Evolutionary conservation across 2,113 vertebrate species (phyloP).

Genomic region (Gila orcuttii): DNA sequence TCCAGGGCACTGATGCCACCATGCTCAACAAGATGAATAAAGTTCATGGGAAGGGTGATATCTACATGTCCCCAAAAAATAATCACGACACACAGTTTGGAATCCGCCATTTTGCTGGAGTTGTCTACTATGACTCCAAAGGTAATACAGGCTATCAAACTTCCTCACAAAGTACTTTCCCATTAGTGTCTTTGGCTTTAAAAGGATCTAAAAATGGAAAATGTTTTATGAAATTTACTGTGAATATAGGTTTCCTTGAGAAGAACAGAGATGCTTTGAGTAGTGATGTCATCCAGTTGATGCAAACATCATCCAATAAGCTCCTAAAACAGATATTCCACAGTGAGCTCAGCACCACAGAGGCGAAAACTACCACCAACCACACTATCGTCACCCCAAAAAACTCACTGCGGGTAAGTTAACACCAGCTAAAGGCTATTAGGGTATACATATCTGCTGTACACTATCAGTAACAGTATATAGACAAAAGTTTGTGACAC

Average conservation of each 20-base stretch:
- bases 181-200: not conserved
- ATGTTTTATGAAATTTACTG: not conserved
- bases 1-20: slow-evolving; percentile 89
- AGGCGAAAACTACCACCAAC: slow-evolving; percentile 62
- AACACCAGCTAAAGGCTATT: not conserved
- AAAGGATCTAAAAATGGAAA: not conserved
- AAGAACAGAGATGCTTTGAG: slow-evolving; percentile 93
- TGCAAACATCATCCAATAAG: slow-evolving; percentile 86
- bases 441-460: not conserved
- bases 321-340: slow-evolving; percentile 87
- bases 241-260: slow-evolving; percentile 87
- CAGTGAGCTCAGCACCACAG: slow-evolving; percentile 63
- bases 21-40: slow-evolving; percentile 88
- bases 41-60: slow-evolving; percentile 78
- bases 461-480: not conserved
- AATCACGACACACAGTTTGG: slow-evolving; percentile 87
- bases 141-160: slow-evolving; percentile 72
- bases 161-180: not conserved
- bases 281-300: slow-evolving; percentile 81
- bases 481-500: no score
- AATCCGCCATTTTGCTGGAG: slow-evolving; percentile 90
- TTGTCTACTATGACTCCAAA: slow-evolving; percentile 88
- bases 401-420: slow-evolving; percentile 65
- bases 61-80: slow-evolving; percentile 87
- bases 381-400: slow-evolving; percentile 66